phyloP scores from a whole-genome alignment of 2,888 invertebrate genomes.

The Tolmerus cingulatus region DNA sequence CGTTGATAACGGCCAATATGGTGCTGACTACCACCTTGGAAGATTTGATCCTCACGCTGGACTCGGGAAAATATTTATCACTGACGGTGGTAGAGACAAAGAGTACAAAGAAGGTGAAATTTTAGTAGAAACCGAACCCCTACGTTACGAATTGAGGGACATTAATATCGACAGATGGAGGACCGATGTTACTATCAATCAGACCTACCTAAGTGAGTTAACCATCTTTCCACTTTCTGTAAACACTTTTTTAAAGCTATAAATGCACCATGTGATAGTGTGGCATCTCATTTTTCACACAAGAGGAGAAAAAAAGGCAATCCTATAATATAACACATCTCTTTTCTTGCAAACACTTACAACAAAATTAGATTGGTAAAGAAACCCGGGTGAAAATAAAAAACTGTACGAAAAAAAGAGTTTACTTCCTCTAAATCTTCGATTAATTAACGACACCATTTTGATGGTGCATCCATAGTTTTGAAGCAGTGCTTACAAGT shows the following conservation, averaged over 20 bases:
- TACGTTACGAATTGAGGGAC: slow-evolving; percentile 75
- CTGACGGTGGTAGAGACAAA: slow-evolving; percentile 69
- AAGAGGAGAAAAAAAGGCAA: too few relatives aligned
- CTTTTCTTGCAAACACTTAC: too few relatives aligned
- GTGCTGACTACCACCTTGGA: slow-evolving; percentile 68
- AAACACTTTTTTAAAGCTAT: too few relatives aligned
- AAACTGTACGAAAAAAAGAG: too few relatives aligned
- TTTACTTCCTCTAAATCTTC: too few relatives aligned
- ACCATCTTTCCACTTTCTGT: slow-evolving; percentile 45
- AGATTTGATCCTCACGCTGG: slow-evolving; percentile 73
- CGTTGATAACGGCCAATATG: slow-evolving; percentile 53
- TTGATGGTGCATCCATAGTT: too few relatives aligned
- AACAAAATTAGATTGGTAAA: too few relatives aligned
- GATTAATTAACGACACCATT: too few relatives aligned
- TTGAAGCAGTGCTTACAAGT: neutral
- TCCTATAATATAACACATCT: too few relatives aligned
- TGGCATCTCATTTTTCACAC: too few relatives aligned
- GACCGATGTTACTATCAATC: slow-evolving; percentile 66
- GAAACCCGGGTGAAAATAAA: too few relatives aligned
- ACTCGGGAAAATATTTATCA: slow-evolving; percentile 74
- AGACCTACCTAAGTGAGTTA: slow-evolving; percentile 67
- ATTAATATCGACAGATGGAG: slow-evolving; percentile 70
- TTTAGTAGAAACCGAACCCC: slow-evolving; percentile 81
- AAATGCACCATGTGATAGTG: too few relatives aligned
- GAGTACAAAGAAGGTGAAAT: slow-evolving; percentile 75